These are phyloP conservation scores for Capitella teleta DNA, from an alignment of 1,140 invertebrate species.

Conservation along the genomic window DNA sequence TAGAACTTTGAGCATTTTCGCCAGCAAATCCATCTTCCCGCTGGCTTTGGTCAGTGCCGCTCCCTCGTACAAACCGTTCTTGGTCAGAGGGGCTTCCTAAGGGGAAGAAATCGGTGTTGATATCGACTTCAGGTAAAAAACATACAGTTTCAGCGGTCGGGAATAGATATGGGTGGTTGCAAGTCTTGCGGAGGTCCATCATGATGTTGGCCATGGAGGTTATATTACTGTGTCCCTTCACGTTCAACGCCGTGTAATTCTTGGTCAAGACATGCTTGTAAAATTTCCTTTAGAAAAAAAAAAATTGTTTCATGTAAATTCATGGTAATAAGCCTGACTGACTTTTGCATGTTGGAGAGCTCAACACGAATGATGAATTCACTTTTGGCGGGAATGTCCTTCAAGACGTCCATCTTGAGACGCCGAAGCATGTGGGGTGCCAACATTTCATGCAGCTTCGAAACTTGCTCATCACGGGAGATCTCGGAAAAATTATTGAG, in stretches of 20 bases:
- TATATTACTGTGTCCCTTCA: slow-evolving; percentile 61
- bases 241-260: slow-evolving; percentile 91
- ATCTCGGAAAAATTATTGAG: slow-evolving; percentile 96
- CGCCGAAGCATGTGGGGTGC: slow-evolving; percentile 93
- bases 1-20: slow-evolving; percentile 82
- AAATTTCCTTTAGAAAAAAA: slow-evolving; percentile 56
- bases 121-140: background rate
- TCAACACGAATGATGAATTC: slow-evolving; percentile 96
- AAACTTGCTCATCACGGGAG: slow-evolving; percentile 95
- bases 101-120: background rate
- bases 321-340: slow-evolving; percentile 4
- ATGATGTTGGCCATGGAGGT: slow-evolving; percentile 97
- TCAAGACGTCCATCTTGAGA: slow-evolving; percentile 89
- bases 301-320: background rate
- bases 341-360: slow-evolving; percentile 87
- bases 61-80: slow-evolving; percentile 82
- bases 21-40: slow-evolving; percentile 84
- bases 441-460: slow-evolving; percentile 88
- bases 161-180: slow-evolving; percentile 98
- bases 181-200: slow-evolving; percentile 99
- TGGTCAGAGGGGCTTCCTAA: slow-evolving; percentile 52
- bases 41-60: slow-evolving; percentile 77
- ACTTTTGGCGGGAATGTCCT: slow-evolving; percentile 93
- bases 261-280: slow-evolving; percentile 95
- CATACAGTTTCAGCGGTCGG: slow-evolving; percentile 58